Percentiles rank a stretch among this genome's conserved stretches.
phyloP scores from a whole-genome alignment of 1,140 invertebrate species.

The Macrocentrus cingulum region DNA sequence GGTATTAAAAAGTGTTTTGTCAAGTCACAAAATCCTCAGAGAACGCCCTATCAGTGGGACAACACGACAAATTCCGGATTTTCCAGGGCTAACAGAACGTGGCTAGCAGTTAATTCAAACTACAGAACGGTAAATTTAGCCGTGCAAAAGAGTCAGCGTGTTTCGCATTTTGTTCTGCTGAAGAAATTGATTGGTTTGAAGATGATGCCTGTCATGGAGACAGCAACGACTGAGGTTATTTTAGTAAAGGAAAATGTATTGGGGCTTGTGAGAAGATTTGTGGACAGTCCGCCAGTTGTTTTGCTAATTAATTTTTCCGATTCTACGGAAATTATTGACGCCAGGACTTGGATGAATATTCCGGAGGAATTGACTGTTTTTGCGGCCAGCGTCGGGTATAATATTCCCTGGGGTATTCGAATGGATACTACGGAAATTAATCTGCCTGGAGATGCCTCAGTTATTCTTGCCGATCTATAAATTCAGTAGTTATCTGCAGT shows the following conservation, averaged over 20 bases:
- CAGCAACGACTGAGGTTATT: constrained; percentile 22
- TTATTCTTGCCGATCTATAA: constrained; percentile 19
- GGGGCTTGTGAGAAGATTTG: constrained; percentile 32
- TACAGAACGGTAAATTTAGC: constrained; percentile 61
- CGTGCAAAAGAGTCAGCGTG: constrained; percentile 36
- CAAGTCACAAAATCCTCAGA: constrained; percentile 20
- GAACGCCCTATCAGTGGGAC: constrained; percentile 70
- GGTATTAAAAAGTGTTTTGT: constrained; percentile 12
- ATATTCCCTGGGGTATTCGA: constrained; percentile 16
- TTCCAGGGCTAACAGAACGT: constrained; percentile 57
- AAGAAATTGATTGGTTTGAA: constrained; percentile 37
- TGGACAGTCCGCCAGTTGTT: constrained; percentile 21
- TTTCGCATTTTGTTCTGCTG: constrained; percentile 59
- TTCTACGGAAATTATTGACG: constrained; percentile 29
- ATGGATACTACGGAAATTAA: constrained; percentile 26
- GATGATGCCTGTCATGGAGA: constrained; percentile 1
- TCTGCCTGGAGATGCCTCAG: constrained; percentile 23
- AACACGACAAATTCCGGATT: constrained; percentile 67
- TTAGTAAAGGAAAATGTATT: constrained; percentile 50
- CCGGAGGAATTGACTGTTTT: constrained; percentile 26
- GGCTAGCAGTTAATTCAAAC: constrained; percentile 66
- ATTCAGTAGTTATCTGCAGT: not conserved
- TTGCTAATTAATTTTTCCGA: constrained; percentile 36
- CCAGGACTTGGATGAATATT: constrained; percentile 35
- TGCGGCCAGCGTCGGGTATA: constrained; percentile 10